Base-by-base conservation (phyloP, 2,888 invertebrate genomes). In the Lacanobia oleracea region DNA sequence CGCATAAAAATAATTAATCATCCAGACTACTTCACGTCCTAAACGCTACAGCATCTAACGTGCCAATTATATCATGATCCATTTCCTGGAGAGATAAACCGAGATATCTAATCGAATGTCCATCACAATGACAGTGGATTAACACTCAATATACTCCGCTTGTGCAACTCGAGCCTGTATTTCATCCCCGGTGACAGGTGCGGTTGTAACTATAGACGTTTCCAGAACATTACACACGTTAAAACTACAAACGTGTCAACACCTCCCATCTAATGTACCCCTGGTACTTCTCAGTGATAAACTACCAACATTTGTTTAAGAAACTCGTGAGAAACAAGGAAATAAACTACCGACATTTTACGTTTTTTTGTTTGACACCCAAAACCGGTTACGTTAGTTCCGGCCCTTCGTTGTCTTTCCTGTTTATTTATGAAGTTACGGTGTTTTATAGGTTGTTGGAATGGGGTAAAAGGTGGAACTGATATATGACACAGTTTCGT, bases 41-140 rank as follows among this genome's bases (percentile, higher is more conserved):
- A n/a, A 53, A 56, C 23, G 12, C 12, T 7, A 23, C 16, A 54
- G 18, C 48, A 40, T 53, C 53, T 45, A 23, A 23, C 23, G n/a
- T 65, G 40, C 53, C 50, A 77, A 76, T 76, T 51, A 70, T 65
- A 68, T 63, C 62, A 23, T 51, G 51, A 69, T 65, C 70, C 18
- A 16, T 37, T 64, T 71, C 51, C 82, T 56, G 18, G 14, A 53
- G 21, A 76, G 82, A 81, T 81, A 63, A 71, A 77, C 63, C 33
- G 10, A 71, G 82, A 77, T 64, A 77, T 54, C 62, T 71, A 66
- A 78, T 81, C 45, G 62, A 57, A 65, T 81, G 77, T 77, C 62
- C 51, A 70, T 77, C 53, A 81, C 43, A 40, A 66, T 57, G 77
- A 59, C 54, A 62, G 37, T 66, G 18, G 48, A 65, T 78, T 77